Base-by-base conservation (phyloP, 2,113 vertebrate genomes). In the Eclectus roratus region DNA sequence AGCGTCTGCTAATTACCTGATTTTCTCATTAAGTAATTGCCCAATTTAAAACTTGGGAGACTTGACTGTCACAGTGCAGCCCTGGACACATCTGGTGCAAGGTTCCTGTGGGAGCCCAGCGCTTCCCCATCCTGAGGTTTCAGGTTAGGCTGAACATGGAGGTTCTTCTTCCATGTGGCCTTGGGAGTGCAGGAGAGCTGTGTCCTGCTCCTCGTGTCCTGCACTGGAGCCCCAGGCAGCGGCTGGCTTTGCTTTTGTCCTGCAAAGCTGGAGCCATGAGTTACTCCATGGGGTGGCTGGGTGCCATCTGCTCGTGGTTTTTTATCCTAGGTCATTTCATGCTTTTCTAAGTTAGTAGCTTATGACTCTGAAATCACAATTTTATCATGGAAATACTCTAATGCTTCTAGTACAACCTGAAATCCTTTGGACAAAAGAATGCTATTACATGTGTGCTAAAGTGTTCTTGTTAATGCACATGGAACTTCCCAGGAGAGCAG, bases 1-100 rank as follows among this genome's bases (percentile, higher is more conserved):
- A 93, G 72, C 21, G 12, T 84, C 50, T 37, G 29, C 61, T 87
- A 61, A 92, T 95, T 85, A 69, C 49, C 12, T 68, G 10, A 17
- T 86, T 89, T 91, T 87, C 86, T 87, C 37, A 65, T 91, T 44
- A 84, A 78, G 35, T 55, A 64, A 41, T 92, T 20, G 11, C 47
- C 56, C 37, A 69, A 33, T 79, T 93, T 85, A 66, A 87, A 88
- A 70, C 64, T 77, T 5, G 18, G 35, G 61, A 87, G 72, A 37
- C 56, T 65, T 81, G 81, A 50, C 79, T 91, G 79, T 89, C 44
- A 2, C 46, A 74, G 14, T 43, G 15, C 17, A 73, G 46, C 31
- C n/a, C 46, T 33, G 25, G 61, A 25, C 13, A 0, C 1, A 4
- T 85, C 23, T 25, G 60, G 8, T 53, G 27, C 11, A 8, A 70